Conservation (phyloP, 1,140 invertebrate species). For the Drosophila pruinosa region DNA sequence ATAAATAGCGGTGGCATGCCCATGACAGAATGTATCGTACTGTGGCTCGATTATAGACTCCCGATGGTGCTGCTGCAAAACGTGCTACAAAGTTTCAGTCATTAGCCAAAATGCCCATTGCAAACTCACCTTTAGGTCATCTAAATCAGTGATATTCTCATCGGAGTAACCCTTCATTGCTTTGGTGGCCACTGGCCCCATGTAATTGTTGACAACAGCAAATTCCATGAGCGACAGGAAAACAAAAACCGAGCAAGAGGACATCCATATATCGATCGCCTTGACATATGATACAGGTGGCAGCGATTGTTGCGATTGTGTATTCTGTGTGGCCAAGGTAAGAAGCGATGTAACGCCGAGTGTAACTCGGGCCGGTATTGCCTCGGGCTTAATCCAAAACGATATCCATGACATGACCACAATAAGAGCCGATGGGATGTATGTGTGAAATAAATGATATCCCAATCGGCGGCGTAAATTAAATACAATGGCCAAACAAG, state of each 20-base stretch:
- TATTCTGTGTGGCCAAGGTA: slow-evolving; percentile 94
- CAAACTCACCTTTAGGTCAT: slow-evolving; percentile 88
- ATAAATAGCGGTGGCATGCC: slow-evolving; percentile 91
- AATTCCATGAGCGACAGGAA: slow-evolving; percentile 97
- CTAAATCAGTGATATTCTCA: slow-evolving; percentile 90
- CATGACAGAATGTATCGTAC: slow-evolving; percentile 93
- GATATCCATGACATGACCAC: slow-evolving; percentile 97
- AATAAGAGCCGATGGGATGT: slow-evolving; percentile 94
- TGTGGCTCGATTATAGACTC: slow-evolving; percentile 85
- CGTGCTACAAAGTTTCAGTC: slow-evolving; percentile 23
- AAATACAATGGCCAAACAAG: slow-evolving; percentile 93
- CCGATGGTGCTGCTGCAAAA: slow-evolving; percentile 83
- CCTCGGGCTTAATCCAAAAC: slow-evolving; percentile 96
- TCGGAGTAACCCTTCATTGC: slow-evolving; percentile 95
- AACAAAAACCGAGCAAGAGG: slow-evolving; percentile 95
- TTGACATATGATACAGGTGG: slow-evolving; percentile 96
- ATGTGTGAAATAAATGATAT: slow-evolving; percentile 95
- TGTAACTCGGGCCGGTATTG: slow-evolving; percentile 86
- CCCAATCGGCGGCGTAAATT: slow-evolving; percentile 91
- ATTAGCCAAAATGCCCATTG: neutral
- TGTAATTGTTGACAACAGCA: slow-evolving; percentile 95
- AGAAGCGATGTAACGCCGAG: slow-evolving; percentile 91
- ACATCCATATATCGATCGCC: slow-evolving; percentile 97
- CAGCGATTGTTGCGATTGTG: slow-evolving; percentile 94
- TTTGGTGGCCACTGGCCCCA: slow-evolving; percentile 93